phyloP scores from a whole-genome alignment of 2,797 vertebrate genomes.

The Aphelocoma californica region DNA sequence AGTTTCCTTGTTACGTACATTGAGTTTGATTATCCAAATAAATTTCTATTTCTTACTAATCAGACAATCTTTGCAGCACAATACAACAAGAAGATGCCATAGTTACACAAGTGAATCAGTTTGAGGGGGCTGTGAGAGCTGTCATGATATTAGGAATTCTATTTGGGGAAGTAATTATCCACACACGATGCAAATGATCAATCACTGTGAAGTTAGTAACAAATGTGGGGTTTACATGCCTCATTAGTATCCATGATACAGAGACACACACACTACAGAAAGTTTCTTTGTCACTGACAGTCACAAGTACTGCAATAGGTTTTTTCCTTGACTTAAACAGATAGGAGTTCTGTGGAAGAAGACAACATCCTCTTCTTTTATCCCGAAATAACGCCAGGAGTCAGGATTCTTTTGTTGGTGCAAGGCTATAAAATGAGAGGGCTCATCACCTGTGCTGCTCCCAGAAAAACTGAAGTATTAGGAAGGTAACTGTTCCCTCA shows the following conservation, averaged over 20 bases:
- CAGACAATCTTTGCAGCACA: slow-evolving; percentile 26
- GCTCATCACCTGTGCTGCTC: neutral
- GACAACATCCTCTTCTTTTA: neutral
- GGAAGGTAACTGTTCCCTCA: neutral
- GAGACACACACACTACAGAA: neutral
- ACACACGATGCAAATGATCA: slow-evolving; percentile 46
- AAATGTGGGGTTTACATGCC: neutral
- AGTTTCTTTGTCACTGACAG: slow-evolving; percentile 14
- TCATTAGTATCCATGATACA: slow-evolving; percentile 37
- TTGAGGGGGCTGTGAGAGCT: slow-evolving; percentile 32
- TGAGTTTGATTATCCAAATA: slow-evolving; percentile 38
- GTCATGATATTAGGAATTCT: slow-evolving; percentile 68
- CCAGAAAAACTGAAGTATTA: neutral
- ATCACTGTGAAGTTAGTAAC: slow-evolving; percentile 45
- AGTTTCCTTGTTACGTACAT: neutral
- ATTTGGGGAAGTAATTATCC: slow-evolving; percentile 66
- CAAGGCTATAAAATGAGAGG: neutral
- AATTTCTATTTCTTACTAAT: slow-evolving; percentile 44
- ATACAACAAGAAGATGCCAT: slow-evolving; percentile 38
- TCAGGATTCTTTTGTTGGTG: neutral
- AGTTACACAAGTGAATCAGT: slow-evolving; percentile 63
- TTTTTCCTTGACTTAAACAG: neutral
- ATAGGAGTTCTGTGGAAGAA: neutral
- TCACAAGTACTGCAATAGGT: neutral
- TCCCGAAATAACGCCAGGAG: neutral